Percentiles rank a stretch among this genome's conserved stretches.
Conservation (phyloP, 2,888 invertebrate species). For the Pteria penguin region DNA sequence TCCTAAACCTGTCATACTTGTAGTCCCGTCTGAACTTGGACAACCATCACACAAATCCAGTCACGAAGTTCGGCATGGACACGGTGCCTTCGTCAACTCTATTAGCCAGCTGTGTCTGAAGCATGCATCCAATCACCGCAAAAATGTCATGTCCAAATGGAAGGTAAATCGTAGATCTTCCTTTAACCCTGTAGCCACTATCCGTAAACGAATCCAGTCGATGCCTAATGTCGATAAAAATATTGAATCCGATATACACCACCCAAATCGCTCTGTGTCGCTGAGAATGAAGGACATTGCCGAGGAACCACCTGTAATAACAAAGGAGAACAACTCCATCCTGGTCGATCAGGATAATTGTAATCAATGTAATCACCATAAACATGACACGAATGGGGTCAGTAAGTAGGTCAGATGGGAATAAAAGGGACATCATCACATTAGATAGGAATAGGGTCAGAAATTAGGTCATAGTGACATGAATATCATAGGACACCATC, state of each 20-base stretch:
- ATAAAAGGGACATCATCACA: too few relatives aligned
- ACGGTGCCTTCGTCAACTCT: conserved; percentile 58
- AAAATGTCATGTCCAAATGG: conserved; percentile 58
- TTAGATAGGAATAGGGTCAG: too few relatives aligned
- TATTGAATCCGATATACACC: neutral
- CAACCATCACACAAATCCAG: conserved; percentile 53
- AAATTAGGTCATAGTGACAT: too few relatives aligned
- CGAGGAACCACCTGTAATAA: neutral
- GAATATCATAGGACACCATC: too few relatives aligned
- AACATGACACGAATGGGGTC: neutral
- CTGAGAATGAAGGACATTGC: neutral
- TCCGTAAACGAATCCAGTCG: neutral
- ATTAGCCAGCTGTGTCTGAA: conserved; percentile 61
- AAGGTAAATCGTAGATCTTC: conserved; percentile 46
- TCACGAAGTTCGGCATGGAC: conserved; percentile 55
- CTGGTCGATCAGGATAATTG: neutral
- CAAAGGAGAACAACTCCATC: neutral
- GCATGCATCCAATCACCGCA: conserved; percentile 61
- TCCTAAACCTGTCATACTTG: conserved; percentile 62
- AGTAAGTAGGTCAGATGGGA: too few relatives aligned
- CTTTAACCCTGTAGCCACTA: neutral
- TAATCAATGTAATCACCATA: neutral
- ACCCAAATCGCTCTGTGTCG: neutral
- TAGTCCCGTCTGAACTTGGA: conserved; percentile 62
- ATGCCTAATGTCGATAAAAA: neutral